Evolutionary conservation across 2,888 invertebrate genomes (phyloP), one percentile per base, ranked within the genome.

Genomic region (Drosophila emarginata): DNA sequence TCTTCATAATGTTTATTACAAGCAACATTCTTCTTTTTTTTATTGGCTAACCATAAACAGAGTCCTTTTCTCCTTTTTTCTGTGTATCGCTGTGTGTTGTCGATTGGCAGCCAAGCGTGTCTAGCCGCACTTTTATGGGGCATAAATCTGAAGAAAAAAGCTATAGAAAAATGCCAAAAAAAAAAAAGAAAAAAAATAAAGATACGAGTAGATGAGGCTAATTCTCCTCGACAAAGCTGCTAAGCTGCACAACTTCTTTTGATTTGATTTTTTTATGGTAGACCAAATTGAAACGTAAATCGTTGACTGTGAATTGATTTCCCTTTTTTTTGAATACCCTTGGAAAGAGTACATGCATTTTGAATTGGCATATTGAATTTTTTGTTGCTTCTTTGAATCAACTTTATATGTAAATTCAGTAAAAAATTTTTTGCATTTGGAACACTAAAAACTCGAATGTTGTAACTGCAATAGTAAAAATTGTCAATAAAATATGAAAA

Each of bases 131-230:
- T 77, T 87, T 84, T 81, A 87, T 87, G 61, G 79, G 64, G 52
- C 72, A 87, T 87, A 82, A 82, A 87, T 87, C 87, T 77, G 76
- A 64, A 45, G 21, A 69, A 70, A 73, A 87, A 76, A 73, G 79
- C 71, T 73, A 59, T 62, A 67, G 45, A 45, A 65, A 56, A 78
- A 79, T 77, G 77, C 69, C 75, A 70, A 53, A 69, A 71, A 60
- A 75, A 63, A 79, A 62, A 70, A 67, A 79, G 71, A 54, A 39
- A 11, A 26, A 26, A 53, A 56, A 9, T 26, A 51, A 39, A 40
- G 12, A 23, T 18, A 57, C 37, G 28, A 39, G 32, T 50, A 40
- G 28, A 7, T 12, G 52, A 69, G 68, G 74, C 73, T 74, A 73
- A 73, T 73, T 73, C 74, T 59, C 64, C 28, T 69, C 32, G 61